phyloP scores from a whole-genome alignment of 2,888 invertebrate species.

The Hypomecis atomaria region DNA sequence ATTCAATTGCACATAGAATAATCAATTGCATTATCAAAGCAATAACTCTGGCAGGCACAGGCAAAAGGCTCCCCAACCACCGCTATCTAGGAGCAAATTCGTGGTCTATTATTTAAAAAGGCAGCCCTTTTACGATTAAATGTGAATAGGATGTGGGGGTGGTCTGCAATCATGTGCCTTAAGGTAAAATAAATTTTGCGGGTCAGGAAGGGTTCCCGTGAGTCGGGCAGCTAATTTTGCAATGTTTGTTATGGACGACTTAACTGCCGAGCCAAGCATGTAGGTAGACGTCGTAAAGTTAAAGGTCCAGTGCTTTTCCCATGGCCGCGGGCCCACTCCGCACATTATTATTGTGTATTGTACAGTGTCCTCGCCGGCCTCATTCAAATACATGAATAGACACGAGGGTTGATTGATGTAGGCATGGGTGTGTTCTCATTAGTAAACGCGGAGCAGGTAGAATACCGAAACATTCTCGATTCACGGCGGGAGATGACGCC shows the following conservation, averaged over 20 bases:
- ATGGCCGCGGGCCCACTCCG: conserved; percentile 31
- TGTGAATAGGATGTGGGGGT: conserved; percentile 36
- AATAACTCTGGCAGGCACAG: conserved; percentile 10
- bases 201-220: conserved; percentile 37
- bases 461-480: conserved; percentile 17
- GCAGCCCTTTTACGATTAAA: conserved; percentile 36
- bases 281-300: conserved; percentile 40
- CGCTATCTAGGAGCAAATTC: conserved; percentile 25
- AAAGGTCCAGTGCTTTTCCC: conserved; percentile 40
- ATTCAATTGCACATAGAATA: too few species aligned
- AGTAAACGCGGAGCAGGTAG: conserved; percentile 21
- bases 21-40: conserved; percentile 22
- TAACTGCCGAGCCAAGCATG: conserved; percentile 41
- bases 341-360: conserved; percentile 33
- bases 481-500: conserved; percentile 30
- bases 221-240: conserved; percentile 39
- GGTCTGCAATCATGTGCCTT: conserved; percentile 36
- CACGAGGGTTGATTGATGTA: conserved; percentile 35
- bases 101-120: conserved; percentile 37
- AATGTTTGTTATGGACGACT: conserved; percentile 42
- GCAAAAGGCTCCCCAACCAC: conserved; percentile 19
- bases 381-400: conserved; percentile 36
- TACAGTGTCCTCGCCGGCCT: conserved; percentile 33
- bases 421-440: conserved; percentile 31
- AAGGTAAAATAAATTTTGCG: conserved; percentile 36